Conservation (phyloP, 53 echinoderm and acorn worm species). For the Arbacia lixula region DNA sequence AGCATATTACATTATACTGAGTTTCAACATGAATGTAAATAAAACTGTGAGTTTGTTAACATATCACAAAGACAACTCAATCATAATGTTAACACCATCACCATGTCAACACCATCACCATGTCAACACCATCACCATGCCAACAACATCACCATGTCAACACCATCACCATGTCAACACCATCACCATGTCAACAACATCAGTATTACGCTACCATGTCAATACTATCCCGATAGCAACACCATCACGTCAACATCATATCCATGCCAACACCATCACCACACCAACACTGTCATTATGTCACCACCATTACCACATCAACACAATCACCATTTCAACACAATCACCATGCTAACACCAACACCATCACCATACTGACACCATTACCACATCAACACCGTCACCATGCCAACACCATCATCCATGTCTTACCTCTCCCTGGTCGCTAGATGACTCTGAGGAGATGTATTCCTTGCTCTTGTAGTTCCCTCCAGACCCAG, state of each 20-base stretch:
- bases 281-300: background rate
- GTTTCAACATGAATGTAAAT: too few relatives aligned
- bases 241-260: background rate
- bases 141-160: too few relatives aligned
- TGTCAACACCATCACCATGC: too few relatives aligned
- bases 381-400: background rate
- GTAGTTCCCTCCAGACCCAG: slow-evolving; percentile 81
- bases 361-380: background rate
- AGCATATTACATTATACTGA: too few relatives aligned
- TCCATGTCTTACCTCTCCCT: slow-evolving; percentile 60
- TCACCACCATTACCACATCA: background rate
- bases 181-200: too few relatives aligned
- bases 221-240: too few relatives aligned
- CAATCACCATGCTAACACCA: background rate
- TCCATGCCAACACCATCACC: background rate
- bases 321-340: slow-evolving; percentile 1
- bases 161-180: too few relatives aligned
- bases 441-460: slow-evolving; percentile 50
- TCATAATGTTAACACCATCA: too few relatives aligned
- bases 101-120: too few relatives aligned
- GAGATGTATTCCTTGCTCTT: slow-evolving; percentile 99
- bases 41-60: too few relatives aligned
- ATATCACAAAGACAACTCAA: too few relatives aligned
- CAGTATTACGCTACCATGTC: too few relatives aligned
- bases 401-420: background rate